Base-by-base conservation (phyloP, 1,140 invertebrate genomes). In the Oreohelix idahoensis region DNA sequence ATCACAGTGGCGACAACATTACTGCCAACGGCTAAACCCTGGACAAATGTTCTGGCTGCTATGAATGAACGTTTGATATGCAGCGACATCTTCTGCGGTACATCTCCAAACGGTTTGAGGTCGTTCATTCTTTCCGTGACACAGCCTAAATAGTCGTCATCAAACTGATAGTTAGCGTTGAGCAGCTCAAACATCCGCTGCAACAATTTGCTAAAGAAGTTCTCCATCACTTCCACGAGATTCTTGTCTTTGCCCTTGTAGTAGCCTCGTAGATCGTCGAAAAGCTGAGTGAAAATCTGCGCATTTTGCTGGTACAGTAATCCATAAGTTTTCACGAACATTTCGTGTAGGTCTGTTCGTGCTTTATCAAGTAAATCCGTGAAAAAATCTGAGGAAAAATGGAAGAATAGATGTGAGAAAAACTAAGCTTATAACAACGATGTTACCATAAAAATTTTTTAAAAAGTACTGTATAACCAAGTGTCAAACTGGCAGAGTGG, bases 251-350 rank as follows among this genome's bases (percentile, higher is more conserved):
- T 94, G 45, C 91, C 92, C 84, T 90, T 92, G 93, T 98, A 98
- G 91, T 99, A 99, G 85, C 95, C 95, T 90, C 98, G 97, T 85
- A 99, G 93, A 88, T 98, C 95, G 84, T 95, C 95, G 93, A 98
- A 99, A 58, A 99, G 94, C 88, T 97, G 95, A 66, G 95, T 95
- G 93, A 99, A 99, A 29, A 99, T 96, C 89, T 96, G 95, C 4
- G 97, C 94, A 91, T 99, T 97, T 89, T 97, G 95, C 89, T 98
- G 96, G 93, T 99, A 99, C 79, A 98, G 95, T 89, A 97, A 95
- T 17, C 98, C 98, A 93, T 99, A 99, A 0, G 98, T 98, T 88
- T 95, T 95, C 87, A 96, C 96, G 94, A 98, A 99, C 97, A 99
- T 98, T 45, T 95, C 94, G 92, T 99, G 96, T 91, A 99, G 97